These are phyloP conservation scores for Globodera ellingtonae DNA, from an alignment of 1,140 invertebrate species.

Conservation along the genomic window DNA sequence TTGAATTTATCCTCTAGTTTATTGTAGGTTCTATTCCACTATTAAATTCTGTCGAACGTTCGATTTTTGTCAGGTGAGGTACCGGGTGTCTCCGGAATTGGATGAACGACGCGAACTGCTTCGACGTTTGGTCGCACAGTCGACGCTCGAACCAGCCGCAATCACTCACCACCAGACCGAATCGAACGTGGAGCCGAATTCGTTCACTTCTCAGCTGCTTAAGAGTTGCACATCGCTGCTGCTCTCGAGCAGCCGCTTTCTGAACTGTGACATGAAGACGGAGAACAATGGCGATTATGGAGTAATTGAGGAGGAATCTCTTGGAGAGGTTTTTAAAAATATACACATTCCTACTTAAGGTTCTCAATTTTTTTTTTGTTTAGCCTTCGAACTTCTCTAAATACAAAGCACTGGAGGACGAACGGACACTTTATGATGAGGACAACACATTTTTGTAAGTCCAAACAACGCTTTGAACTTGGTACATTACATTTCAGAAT, in stretches of 20 bases:
- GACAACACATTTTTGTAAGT: background rate
- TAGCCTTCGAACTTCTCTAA: background rate
- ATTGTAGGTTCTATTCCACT: background rate
- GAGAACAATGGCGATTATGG: background rate
- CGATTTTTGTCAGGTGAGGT: conserved; percentile 29
- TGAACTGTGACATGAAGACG: background rate
- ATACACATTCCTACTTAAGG: too few species aligned
- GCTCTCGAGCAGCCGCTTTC: background rate
- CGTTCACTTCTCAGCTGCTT: conserved; percentile 18
- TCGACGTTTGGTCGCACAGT: conserved; percentile 1
- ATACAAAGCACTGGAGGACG: background rate
- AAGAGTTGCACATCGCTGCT: conserved; percentile 13
- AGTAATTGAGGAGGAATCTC: background rate
- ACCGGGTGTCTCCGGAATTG: conserved; percentile 38
- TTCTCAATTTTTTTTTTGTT: too few species aligned
- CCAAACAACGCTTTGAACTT: background rate
- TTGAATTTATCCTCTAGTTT: too few species aligned
- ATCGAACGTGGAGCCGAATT: background rate
- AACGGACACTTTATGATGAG: background rate
- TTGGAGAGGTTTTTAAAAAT: background rate
- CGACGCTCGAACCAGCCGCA: conserved; percentile 1
- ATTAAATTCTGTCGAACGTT: background rate
- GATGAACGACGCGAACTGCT: conserved; percentile 34
- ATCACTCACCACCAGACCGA: conserved; percentile 9
- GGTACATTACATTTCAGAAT: background rate